These are phyloP conservation scores for Phyllostomus hastatus DNA, from an alignment of 2,113 vertebrate genomes.

Conservation along the genomic window DNA sequence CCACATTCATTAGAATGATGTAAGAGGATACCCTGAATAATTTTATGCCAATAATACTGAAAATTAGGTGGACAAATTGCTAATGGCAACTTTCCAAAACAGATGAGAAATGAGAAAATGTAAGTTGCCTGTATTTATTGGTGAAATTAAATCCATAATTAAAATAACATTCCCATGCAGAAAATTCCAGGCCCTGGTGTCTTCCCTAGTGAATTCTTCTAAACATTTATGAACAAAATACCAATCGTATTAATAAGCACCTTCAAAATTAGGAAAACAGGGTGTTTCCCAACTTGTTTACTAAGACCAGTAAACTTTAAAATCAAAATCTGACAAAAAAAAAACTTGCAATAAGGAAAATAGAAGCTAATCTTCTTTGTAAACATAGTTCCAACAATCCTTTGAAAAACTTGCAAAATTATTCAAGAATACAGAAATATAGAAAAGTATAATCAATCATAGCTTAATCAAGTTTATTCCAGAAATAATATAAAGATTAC, in stretches of 20 bases:
- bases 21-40: neutral
- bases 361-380: neutral
- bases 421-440: neutral
- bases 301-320: neutral
- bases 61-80: neutral
- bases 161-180: neutral
- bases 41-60: neutral
- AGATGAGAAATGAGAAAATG: neutral
- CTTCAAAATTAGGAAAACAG: neutral
- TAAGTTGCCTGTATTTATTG: neutral
- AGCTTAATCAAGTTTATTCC: neutral
- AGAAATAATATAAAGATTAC: neutral
- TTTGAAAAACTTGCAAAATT: neutral
- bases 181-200: neutral
- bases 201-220: neutral
- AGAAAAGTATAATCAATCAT: neutral
- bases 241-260: neutral
- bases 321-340: neutral
- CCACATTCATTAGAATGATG: neutral
- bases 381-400: neutral
- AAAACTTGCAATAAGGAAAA: neutral
- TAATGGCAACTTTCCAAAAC: neutral
- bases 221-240: neutral
- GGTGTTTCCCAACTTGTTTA: neutral
- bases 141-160: neutral